Conservation (phyloP, 2,888 invertebrate species). For the Campaea margaritaria region DNA sequence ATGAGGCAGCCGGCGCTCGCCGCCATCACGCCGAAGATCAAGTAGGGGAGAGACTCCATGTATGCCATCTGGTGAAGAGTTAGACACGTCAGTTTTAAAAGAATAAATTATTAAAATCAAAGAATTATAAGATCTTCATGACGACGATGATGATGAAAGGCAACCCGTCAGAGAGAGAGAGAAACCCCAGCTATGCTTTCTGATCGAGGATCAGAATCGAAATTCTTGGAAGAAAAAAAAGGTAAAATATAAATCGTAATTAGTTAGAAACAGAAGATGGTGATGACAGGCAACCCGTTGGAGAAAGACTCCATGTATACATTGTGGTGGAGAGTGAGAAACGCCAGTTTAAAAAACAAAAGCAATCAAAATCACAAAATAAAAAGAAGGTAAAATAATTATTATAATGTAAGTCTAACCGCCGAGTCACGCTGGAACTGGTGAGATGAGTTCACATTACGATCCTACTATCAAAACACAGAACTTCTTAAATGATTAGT, state of each 20-base stretch:
- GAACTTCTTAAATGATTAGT: too few relatives aligned
- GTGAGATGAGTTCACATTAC: too few relatives aligned
- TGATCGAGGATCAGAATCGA: conserved; percentile 37
- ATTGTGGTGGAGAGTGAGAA: conserved; percentile 54
- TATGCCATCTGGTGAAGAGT: conserved; percentile 59
- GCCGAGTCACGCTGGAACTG: too few relatives aligned
- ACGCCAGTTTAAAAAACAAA: too few relatives aligned
- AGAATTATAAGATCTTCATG: too few relatives aligned
- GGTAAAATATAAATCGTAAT: too few relatives aligned
- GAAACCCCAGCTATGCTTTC: conserved; percentile 68
- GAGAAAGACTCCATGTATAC: conserved; percentile 69
- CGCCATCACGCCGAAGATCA: conserved; percentile 83
- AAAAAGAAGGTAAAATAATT: too few relatives aligned
- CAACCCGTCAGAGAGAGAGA: conserved; percentile 62
- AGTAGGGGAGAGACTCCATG: conserved; percentile 77
- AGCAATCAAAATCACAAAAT: too few relatives aligned
- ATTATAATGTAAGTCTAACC: too few relatives aligned
- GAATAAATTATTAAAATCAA: too few relatives aligned
- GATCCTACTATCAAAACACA: too few relatives aligned
- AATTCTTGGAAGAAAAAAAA: too few relatives aligned
- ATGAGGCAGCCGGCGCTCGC: conserved; percentile 78
- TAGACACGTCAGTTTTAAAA: neutral
- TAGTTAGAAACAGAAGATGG: neutral
- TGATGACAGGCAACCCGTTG: neutral
- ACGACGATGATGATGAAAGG: neutral